Evolutionary conservation across 2,113 vertebrate genomes (phyloP).

Genomic region (Saguinus midas): DNA sequence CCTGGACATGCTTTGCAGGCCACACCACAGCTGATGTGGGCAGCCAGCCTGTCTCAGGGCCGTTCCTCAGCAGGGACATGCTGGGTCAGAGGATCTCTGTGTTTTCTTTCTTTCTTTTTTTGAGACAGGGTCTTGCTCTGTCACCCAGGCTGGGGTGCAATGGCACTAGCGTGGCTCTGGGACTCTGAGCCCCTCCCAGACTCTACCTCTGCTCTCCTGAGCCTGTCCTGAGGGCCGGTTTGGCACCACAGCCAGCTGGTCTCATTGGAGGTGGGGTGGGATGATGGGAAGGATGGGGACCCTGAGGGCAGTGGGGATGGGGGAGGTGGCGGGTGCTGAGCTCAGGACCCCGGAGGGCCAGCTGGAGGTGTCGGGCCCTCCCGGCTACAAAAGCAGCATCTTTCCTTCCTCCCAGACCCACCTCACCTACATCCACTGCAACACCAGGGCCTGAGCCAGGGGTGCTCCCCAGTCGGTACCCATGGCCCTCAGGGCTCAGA

Average conservation of each 20-base stretch:
- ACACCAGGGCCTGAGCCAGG: rapidly evolving
- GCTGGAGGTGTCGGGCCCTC: background rate
- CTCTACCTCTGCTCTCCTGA: background rate
- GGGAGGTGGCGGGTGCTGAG: background rate
- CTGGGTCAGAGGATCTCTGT: background rate
- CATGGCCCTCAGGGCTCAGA: background rate
- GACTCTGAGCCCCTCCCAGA: background rate
- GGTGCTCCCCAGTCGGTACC: background rate
- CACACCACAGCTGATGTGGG: background rate
- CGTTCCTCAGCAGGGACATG: rapidly evolving
- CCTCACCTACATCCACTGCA: background rate
- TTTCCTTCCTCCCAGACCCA: background rate
- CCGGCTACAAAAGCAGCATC: background rate
- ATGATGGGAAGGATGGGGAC: background rate
- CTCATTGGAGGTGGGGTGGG: background rate
- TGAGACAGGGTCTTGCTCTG: no score
- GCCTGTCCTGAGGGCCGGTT: background rate
- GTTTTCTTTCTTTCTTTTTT: no score
- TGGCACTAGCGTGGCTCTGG: background rate
- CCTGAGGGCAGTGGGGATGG: background rate
- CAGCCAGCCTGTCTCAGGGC: background rate
- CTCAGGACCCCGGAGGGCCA: background rate
- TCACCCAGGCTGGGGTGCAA: no score
- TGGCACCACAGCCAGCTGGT: background rate
- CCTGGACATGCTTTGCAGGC: background rate